Conservation (phyloP, 2,797 vertebrate species). For the Sebastes kiyomatsui region DNA sequence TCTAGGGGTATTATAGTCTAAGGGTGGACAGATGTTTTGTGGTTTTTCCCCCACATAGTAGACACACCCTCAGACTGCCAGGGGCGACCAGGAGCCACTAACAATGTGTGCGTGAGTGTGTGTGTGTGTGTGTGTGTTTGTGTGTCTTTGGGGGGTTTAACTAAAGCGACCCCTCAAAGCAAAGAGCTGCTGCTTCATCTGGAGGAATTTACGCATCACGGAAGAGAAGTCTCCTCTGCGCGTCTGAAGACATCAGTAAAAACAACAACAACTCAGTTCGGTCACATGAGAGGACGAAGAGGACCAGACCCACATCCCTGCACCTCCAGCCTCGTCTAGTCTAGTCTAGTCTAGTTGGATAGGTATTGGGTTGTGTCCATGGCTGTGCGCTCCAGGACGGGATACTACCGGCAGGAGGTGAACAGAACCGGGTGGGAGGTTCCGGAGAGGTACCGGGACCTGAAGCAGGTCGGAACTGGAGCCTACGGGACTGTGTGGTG, state of each 20-base stretch:
- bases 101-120: background rate
- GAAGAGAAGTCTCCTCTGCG: background rate
- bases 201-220: constrained; percentile 17
- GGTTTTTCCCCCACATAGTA: constrained; percentile 21
- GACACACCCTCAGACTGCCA: constrained; percentile 61
- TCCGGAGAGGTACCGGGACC: constrained; percentile 89
- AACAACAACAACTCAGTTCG: background rate
- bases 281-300: constrained; percentile 29
- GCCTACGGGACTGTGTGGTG: constrained; percentile 96
- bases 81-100: constrained; percentile 35
- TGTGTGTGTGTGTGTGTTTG: no score
- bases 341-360: no score
- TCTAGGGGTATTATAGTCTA: background rate
- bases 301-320: background rate
- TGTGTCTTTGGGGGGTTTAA: background rate
- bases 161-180: background rate
- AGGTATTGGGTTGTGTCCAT: constrained; percentile 63
- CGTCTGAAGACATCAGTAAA: background rate
- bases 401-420: constrained; percentile 91
- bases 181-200: background rate
- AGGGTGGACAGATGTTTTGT: constrained; percentile 64
- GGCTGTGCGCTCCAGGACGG: constrained; percentile 84
- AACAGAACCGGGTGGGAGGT: constrained; percentile 93
- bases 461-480: constrained; percentile 92
- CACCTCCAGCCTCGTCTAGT: background rate